These are phyloP conservation scores for Calycopis cecrops DNA, from an alignment of 1,140 invertebrate genomes.

Conservation along the genomic window DNA sequence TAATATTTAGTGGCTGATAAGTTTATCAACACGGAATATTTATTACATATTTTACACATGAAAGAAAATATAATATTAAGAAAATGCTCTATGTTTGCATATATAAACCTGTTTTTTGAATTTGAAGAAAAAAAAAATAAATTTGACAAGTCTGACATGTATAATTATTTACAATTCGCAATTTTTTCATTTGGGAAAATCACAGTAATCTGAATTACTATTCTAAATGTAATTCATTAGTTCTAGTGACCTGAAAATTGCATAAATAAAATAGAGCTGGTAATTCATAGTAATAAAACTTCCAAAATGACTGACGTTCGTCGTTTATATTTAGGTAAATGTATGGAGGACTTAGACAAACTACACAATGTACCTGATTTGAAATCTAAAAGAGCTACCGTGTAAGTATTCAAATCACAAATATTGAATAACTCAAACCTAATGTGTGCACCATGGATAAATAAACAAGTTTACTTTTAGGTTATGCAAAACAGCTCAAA, in stretches of 20 bases:
- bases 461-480: slow-evolving; percentile 32
- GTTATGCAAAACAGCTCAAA: slow-evolving; percentile 75
- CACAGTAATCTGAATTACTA: slow-evolving; percentile 2
- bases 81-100: too few relatives aligned
- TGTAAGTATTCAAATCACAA: slow-evolving; percentile 53
- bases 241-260: slow-evolving; percentile 7
- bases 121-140: neutral
- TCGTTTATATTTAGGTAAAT: slow-evolving; percentile 71
- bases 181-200: slow-evolving; percentile 12
- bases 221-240: slow-evolving; percentile 3
- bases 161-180: slow-evolving; percentile 14
- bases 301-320: slow-evolving; percentile 65
- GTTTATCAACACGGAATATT: too few relatives aligned
- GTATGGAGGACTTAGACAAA: slow-evolving; percentile 75
- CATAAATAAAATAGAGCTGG: neutral
- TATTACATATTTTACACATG: neutral
- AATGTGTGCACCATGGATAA: neutral
- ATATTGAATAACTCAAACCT: slow-evolving; percentile 5
- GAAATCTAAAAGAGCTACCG: slow-evolving; percentile 64
- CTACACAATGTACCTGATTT: slow-evolving; percentile 70
- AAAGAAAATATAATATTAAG: too few relatives aligned
- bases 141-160: slow-evolving; percentile 4
- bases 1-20: too few relatives aligned
- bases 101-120: too few relatives aligned
- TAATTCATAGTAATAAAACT: slow-evolving; percentile 13